Base-by-base conservation (phyloP, 1,140 invertebrate genomes). In the Aethina tumida region DNA sequence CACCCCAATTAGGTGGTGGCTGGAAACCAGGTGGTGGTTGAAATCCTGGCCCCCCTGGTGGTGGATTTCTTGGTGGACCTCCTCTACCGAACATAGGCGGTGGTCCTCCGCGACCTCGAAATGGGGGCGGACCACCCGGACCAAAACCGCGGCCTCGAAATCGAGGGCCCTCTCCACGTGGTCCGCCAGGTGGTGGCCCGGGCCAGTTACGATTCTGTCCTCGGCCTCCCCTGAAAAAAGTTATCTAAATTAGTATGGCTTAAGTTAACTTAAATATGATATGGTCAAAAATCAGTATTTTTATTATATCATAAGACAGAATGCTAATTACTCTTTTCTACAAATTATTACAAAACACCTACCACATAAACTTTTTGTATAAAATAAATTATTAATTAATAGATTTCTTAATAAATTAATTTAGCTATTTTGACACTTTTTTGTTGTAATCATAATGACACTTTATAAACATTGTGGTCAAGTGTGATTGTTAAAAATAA, bases 121-220 rank as follows among this genome's bases (percentile, higher is more conserved):
- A 71, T 65, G 75, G 75, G 10, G 68, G 68, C 0, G 75, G 76
- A 20, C 74, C 75, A 7, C 74, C 66, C 2, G 76, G 76, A 7
- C 75, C 76, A 56, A 75, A 78, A 14, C 77, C 77, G 48, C 77
- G 64, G 15, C 76, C 76, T 35, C 77, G 59, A 53, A 77, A 79
- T 29, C 77, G 65, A 44, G 73, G 71, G 43, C 66, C 64, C 0
- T 64, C 59, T 35, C 67, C 50, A 17, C 53, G 46, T 20, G 39
- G 33, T 4, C 63, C 36, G 13, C 41, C 32, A 32, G 50, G 47
- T 4, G 41, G 41, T 24, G 45, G 60, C 37, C 64, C 66, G 56
- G 67, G 66, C 66, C 67, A 69, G 13, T 59, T 62, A 1, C 65
- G 60, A 0, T 66, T 64, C 16, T 26, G 29, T 3, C 68, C 65